These are phyloP conservation scores for Cotesia vestalis DNA, from an alignment of 1,140 invertebrate genomes.

Conservation along the genomic window DNA sequence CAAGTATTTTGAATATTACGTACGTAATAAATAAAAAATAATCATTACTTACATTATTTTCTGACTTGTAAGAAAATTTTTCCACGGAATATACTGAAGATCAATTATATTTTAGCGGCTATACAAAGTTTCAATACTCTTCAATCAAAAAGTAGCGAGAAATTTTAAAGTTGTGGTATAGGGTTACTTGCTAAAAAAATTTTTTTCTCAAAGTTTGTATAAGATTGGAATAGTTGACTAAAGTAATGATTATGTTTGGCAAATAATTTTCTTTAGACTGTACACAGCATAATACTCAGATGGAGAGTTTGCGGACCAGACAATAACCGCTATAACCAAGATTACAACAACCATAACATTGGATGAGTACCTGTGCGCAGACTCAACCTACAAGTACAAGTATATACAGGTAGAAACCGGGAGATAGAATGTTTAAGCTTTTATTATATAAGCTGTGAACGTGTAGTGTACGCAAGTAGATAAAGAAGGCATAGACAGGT, in stretches of 20 bases:
- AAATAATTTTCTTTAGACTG: constrained; percentile 37
- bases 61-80: too few relatives aligned
- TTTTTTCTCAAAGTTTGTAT: too few relatives aligned
- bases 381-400: constrained; percentile 37
- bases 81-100: too few relatives aligned
- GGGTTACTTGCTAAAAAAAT: too few relatives aligned
- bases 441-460: constrained; percentile 37
- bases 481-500: constrained; percentile 16
- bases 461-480: constrained; percentile 28
- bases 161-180: too few relatives aligned
- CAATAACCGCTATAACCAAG: constrained; percentile 47
- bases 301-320: constrained; percentile 45
- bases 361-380: constrained; percentile 35
- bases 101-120: too few relatives aligned
- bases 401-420: constrained; percentile 6
- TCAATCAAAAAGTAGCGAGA: too few relatives aligned
- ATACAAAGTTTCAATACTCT: too few relatives aligned
- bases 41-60: too few relatives aligned
- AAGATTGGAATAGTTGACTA: neutral
- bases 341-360: constrained; percentile 39
- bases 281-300: constrained; percentile 30
- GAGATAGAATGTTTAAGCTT: constrained; percentile 5
- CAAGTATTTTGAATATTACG: too few relatives aligned
- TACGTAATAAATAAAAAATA: too few relatives aligned
- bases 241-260: neutral